Conservation (phyloP, 2,797 vertebrate genomes). For the Crenichthys baileyi region DNA sequence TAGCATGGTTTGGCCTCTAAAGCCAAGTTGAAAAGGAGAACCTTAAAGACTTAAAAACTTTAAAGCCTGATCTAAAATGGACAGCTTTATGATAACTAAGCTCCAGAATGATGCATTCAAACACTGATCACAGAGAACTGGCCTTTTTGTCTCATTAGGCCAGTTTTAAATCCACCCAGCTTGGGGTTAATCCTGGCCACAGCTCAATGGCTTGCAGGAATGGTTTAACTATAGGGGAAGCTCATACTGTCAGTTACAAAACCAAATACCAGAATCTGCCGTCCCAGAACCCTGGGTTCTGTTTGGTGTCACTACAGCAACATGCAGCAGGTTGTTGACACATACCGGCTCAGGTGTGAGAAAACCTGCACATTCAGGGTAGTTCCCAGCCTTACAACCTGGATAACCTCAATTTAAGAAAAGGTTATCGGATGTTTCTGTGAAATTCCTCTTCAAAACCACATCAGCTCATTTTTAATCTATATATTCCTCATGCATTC, state of each 20-base stretch:
- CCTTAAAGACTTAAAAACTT: neutral
- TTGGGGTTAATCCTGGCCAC: conserved; percentile 72
- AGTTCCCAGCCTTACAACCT: neutral
- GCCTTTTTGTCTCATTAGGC: conserved; percentile 53
- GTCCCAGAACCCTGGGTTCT: neutral
- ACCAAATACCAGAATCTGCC: conserved; percentile 10
- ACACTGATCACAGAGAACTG: conserved; percentile 51
- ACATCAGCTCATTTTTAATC: neutral
- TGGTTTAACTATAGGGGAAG: conserved; percentile 46
- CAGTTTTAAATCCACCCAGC: conserved; percentile 69
- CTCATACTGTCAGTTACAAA: conserved; percentile 17
- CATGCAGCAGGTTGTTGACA: neutral
- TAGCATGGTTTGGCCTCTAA: neutral
- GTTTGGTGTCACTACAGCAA: neutral
- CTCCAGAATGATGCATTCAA: conserved; percentile 41
- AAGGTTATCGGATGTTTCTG: neutral
- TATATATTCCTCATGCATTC: neutral
- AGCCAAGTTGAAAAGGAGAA: neutral
- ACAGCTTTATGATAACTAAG: conserved; percentile 34
- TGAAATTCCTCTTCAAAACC: neutral
- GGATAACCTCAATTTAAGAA: neutral
- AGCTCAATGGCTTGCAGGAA: conserved; percentile 66
- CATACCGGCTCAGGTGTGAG: neutral
- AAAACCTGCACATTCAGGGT: neutral
- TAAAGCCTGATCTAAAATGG: conserved; percentile 17